phyloP scores from a whole-genome alignment of 2,113 vertebrate genomes.

The Poecilia latipinna region DNA sequence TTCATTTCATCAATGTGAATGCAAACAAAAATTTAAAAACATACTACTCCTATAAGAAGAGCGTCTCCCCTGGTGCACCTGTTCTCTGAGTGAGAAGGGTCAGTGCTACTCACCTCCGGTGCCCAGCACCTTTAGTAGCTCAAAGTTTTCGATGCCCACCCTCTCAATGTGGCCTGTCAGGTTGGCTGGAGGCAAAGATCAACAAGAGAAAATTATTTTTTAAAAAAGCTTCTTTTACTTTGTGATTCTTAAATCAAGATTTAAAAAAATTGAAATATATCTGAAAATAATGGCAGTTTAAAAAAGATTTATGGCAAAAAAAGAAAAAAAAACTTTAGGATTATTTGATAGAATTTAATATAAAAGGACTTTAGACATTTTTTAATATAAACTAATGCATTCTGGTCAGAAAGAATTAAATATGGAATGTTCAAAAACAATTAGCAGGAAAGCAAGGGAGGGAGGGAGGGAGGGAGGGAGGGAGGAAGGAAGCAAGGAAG shows the following conservation, averaged over 20 bases:
- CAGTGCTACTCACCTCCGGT: conserved; percentile 89
- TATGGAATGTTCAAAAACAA: too few species aligned
- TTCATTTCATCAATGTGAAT: not conserved
- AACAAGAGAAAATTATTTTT: not conserved
- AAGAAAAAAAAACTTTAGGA: not conserved
- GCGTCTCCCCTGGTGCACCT: not conserved
- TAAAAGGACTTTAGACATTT: too few species aligned
- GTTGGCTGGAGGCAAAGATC: conserved; percentile 83
- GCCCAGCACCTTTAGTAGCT: conserved; percentile 94
- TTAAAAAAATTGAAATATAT: not conserved
- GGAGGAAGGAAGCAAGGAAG: too few species aligned
- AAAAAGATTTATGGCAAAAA: not conserved
- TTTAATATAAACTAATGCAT: not conserved
- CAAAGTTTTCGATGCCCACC: conserved; percentile 98
- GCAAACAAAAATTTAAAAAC: not conserved
- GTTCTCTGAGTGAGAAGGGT: not conserved
- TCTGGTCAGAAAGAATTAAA: not conserved
- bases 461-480: too few species aligned
- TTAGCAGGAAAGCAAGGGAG: too few species aligned
- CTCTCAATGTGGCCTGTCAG: conserved; percentile 95
- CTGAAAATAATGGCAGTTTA: not conserved
- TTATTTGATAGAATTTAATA: not conserved
- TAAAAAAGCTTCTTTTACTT: too few species aligned
- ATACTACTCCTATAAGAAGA: not conserved
- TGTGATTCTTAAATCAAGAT: not conserved